A percentile compares a stretch with the other conserved stretches of the same genome.
These are phyloP conservation scores for Lasioglossum albipes DNA, from an alignment of 1,140 invertebrate species.

Conservation along the genomic window DNA sequence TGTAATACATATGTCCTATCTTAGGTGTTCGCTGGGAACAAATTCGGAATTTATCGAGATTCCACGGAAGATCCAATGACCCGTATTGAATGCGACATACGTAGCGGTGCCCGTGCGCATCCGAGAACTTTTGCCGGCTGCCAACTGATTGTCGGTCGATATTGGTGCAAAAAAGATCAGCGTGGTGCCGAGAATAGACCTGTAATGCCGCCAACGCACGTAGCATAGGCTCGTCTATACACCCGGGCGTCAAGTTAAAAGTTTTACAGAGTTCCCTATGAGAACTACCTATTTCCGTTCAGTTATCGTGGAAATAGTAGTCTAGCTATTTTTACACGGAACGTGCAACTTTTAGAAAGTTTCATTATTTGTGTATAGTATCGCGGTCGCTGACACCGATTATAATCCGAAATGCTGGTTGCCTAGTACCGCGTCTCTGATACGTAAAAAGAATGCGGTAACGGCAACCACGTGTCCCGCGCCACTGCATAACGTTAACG, in stretches of 20 bases:
- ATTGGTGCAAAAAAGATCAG: slow-evolving; percentile 12
- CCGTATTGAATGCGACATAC: not conserved
- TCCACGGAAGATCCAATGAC: not conserved
- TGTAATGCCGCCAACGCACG: slow-evolving; percentile 3
- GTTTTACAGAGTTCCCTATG: not conserved
- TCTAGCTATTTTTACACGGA: no score
- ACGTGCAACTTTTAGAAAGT: not conserved
- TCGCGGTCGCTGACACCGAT: slow-evolving; percentile 13
- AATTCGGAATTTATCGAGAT: slow-evolving; percentile 3
- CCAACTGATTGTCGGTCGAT: slow-evolving; percentile 29
- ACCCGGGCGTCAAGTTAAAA: slow-evolving; percentile 28
- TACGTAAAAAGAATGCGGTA: not conserved
- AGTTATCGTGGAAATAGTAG: slow-evolving; percentile 26
- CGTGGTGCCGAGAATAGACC: slow-evolving; percentile 21
- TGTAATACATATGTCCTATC: not conserved
- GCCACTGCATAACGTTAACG: not conserved
- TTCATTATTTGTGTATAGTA: slow-evolving; percentile 1
- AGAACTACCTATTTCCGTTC: slow-evolving; percentile 47
- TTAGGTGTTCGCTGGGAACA: no score
- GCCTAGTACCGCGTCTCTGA: not conserved
- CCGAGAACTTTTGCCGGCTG: not conserved
- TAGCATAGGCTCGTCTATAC: not conserved
- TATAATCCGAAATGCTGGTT: slow-evolving; percentile 5
- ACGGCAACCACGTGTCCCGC: no score
- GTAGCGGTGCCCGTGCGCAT: not conserved